phyloP scores from a whole-genome alignment of 2,888 invertebrate genomes.

The Hirtodrosophila cameraria region DNA sequence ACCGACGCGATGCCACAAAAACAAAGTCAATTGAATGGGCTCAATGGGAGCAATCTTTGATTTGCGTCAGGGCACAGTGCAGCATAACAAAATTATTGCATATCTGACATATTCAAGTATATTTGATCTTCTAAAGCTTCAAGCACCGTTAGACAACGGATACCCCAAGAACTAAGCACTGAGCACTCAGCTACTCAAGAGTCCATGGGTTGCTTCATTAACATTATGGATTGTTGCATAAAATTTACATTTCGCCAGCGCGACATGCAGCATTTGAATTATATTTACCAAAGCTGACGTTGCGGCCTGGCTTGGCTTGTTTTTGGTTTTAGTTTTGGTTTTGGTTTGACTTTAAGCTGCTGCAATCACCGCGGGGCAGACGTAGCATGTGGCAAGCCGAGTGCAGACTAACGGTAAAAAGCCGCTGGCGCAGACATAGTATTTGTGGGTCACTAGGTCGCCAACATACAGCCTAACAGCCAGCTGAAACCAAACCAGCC shows the following conservation, averaged over 20 bases:
- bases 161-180: conserved; percentile 9
- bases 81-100: not conserved
- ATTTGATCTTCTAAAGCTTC: not conserved
- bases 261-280: conserved; percentile 48
- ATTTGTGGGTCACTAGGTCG: conserved; percentile 75
- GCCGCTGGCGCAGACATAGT: conserved; percentile 45
- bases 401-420: conserved; percentile 68
- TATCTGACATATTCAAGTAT: conserved; percentile 21
- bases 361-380: conserved; percentile 29
- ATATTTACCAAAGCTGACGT: conserved; percentile 37
- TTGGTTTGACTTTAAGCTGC: conserved; percentile 12
- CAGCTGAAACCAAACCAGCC: not conserved
- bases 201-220: conserved; percentile 61
- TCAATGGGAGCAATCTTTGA: conserved; percentile 51
- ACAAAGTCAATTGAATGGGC: conserved; percentile 68
- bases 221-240: conserved; percentile 66
- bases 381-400: conserved; percentile 47
- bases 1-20: conserved; percentile 50
- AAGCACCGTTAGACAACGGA: conserved; percentile 41
- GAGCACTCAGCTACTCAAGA: no score
- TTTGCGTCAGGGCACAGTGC: conserved; percentile 41
- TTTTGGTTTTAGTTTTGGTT: conserved; percentile 3
- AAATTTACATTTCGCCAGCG: conserved; percentile 51
- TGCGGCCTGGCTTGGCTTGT: conserved; percentile 9
- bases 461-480: conserved; percentile 26